Conservation (phyloP, 2,888 invertebrate genomes). For the Pardosa pseudoannulata region DNA sequence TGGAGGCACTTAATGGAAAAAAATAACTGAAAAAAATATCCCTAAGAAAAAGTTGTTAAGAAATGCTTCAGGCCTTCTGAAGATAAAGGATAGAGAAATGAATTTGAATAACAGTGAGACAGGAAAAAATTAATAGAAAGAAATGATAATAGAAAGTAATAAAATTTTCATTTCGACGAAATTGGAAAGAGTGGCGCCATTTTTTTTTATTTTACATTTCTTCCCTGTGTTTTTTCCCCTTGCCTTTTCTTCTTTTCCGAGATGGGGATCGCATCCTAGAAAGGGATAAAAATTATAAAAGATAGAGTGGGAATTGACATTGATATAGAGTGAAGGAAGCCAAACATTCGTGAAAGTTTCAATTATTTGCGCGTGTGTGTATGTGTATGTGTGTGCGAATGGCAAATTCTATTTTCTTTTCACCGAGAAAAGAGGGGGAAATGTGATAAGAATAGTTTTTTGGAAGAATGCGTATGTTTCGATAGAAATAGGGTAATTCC, state of each 20-base stretch:
- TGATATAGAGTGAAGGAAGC: neutral
- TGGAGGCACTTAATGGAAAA: constrained; percentile 49
- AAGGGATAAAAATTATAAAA: neutral
- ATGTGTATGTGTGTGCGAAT: neutral
- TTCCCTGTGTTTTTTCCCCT: neutral
- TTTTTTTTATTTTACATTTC: neutral
- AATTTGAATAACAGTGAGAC: constrained; percentile 55
- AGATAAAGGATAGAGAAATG: constrained; percentile 49
- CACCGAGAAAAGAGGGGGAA: neutral
- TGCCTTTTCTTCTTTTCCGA: neutral
- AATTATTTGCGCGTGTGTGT: constrained; percentile 4
- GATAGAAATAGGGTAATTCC: neutral
- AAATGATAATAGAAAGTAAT: constrained; percentile 67
- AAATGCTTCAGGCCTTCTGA: constrained; percentile 38
- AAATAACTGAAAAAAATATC: constrained; percentile 5
- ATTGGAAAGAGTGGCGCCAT: neutral
- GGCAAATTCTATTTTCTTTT: neutral
- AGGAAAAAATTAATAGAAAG: constrained; percentile 42
- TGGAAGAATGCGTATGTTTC: neutral
- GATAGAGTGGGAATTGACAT: neutral
- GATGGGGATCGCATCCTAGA: neutral
- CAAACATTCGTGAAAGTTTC: neutral
- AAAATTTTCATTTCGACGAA: constrained; percentile 42
- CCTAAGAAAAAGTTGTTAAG: constrained; percentile 34
- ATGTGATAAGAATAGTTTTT: neutral